Percentiles rank a stretch among this genome's conserved stretches.
Evolutionary conservation across 2,113 vertebrate species (phyloP).

Genomic region (Dolichotis patagonum): DNA sequence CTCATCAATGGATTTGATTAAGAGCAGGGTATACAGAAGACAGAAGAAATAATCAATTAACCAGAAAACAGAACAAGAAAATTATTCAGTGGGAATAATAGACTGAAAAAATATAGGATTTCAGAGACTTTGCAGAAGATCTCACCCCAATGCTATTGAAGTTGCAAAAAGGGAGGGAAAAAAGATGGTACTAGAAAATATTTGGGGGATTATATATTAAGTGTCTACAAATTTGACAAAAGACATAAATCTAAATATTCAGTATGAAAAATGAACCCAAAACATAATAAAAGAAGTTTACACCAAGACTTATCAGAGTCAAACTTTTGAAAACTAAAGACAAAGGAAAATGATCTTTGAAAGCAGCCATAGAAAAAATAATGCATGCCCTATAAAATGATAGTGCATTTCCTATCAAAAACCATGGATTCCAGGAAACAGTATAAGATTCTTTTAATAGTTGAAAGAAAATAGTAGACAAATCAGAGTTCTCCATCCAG

Average conservation of each 20-base stretch:
- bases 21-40: neutral
- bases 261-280: neutral
- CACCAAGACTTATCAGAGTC: neutral
- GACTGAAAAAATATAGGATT: neutral
- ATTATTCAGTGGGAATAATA: neutral
- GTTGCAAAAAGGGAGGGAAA: neutral
- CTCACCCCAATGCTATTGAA: neutral
- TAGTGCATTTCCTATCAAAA: neutral
- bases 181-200: neutral
- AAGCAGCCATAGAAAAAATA: neutral
- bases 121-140: neutral
- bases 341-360: neutral
- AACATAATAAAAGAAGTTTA: neutral
- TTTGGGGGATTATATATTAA: neutral
- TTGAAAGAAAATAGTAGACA: neutral
- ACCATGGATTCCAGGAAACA: neutral
- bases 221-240: neutral
- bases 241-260: neutral
- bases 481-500: neutral
- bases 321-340: conserved; percentile 8
- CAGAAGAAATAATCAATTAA: neutral
- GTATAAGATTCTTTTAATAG: neutral
- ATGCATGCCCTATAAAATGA: neutral
- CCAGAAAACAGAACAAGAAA: neutral
- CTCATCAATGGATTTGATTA: neutral